Evolutionary conservation across 2,797 vertebrate genomes (phyloP).

Genomic region (Rhinatrema bivittatum): DNA sequence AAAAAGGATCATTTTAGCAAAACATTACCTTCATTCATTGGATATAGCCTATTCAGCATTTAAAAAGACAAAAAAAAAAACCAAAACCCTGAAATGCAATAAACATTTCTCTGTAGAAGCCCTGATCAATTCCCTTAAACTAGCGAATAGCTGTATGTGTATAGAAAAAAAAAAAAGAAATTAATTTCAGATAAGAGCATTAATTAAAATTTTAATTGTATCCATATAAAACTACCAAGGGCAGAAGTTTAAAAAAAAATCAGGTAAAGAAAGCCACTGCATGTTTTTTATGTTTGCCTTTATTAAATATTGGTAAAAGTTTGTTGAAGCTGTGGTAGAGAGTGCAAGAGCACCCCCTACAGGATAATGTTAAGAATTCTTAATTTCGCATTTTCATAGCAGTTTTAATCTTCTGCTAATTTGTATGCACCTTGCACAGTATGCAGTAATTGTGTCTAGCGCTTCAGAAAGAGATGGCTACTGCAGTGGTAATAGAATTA

Average conservation of each 20-base stretch:
- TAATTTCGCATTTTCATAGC: background rate
- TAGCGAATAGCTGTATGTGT: background rate
- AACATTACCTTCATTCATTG: no score
- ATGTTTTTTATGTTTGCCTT: background rate
- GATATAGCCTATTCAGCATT: no score
- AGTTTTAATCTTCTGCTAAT: constrained; percentile 26
- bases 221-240: constrained; percentile 18
- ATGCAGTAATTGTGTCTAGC: constrained; percentile 36
- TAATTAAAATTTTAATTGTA: constrained; percentile 36
- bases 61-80: no score
- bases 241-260: constrained; percentile 5
- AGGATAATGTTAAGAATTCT: constrained; percentile 6
- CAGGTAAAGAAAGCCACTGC: background rate
- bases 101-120: background rate
- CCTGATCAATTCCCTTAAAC: constrained; percentile 12
- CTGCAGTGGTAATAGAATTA: constrained; percentile 38
- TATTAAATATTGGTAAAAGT: background rate
- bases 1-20: no score
- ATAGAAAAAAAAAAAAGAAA: constrained; percentile 22
- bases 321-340: background rate
- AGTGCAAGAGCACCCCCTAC: constrained; percentile 40
- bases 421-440: constrained; percentile 31
- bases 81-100: background rate
- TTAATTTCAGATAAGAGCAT: constrained; percentile 12
- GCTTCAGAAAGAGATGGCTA: constrained; percentile 37